These are phyloP conservation scores for Hymenopus coronatus DNA, from an alignment of 2,888 invertebrate genomes.

Conservation along the genomic window DNA sequence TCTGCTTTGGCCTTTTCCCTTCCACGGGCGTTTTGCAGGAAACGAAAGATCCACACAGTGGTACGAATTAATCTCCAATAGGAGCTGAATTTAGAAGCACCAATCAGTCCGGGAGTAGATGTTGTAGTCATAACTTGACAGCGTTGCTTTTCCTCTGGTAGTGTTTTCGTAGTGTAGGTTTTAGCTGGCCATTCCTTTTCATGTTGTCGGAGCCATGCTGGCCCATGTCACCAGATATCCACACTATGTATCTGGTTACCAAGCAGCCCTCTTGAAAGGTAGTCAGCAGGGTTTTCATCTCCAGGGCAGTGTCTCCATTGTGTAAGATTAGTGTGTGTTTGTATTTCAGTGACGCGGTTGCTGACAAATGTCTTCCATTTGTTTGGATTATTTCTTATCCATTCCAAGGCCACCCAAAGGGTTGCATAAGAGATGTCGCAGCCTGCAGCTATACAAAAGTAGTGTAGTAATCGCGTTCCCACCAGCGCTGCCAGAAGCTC, in stretches of 20 bases:
- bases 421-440: neutral
- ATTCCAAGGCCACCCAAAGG: neutral
- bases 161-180: too few species aligned
- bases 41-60: neutral
- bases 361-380: neutral
- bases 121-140: too few species aligned
- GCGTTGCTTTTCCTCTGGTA: too few species aligned
- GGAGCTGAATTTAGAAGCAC: neutral
- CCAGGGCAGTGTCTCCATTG: constrained; percentile 6
- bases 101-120: too few species aligned
- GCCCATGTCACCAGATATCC: neutral
- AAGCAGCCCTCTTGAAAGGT: neutral
- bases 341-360: neutral
- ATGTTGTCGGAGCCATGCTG: too few species aligned
- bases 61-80: neutral
- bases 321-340: neutral
- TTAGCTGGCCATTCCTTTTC: too few species aligned
- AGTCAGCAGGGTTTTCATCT: neutral
- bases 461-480: neutral
- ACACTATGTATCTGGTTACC: neutral
- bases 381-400: neutral
- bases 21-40: too few species aligned
- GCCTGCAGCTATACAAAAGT: neutral
- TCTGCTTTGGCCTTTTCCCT: neutral
- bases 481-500: neutral